Percentiles rank a stretch among this genome's conserved stretches.
phyloP scores from a whole-genome alignment of 2,797 vertebrate genomes.

The Numenius phaeopus region DNA sequence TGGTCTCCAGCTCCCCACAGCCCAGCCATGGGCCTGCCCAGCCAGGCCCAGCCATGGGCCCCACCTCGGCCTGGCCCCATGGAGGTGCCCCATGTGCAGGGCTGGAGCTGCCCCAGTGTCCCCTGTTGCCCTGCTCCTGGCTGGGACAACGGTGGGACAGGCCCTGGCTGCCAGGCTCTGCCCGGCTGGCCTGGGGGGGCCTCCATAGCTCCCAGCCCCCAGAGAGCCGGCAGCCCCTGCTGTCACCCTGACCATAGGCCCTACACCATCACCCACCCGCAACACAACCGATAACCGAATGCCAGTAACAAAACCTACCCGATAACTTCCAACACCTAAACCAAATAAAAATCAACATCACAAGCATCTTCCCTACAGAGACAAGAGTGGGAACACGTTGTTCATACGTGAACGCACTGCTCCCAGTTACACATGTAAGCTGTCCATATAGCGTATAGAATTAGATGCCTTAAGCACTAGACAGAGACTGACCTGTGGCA shows the following conservation, averaged over 20 bases:
- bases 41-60: too few species aligned
- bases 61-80: neutral
- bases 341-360: neutral
- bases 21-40: neutral
- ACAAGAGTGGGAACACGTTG: rapidly evolving
- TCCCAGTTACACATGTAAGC: neutral
- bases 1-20: neutral
- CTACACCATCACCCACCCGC: rapidly evolving
- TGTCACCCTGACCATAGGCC: neutral
- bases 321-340: neutral
- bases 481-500: neutral
- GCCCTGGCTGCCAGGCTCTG: too few species aligned
- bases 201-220: neutral
- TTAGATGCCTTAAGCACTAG: neutral
- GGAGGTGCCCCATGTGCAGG: neutral
- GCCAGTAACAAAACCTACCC: neutral
- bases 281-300: neutral
- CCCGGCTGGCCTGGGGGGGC: too few species aligned
- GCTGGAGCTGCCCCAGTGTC: neutral
- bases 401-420: rapidly evolving
- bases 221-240: neutral
- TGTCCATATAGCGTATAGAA: neutral
- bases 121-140: neutral
- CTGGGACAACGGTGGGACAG: rapidly evolving
- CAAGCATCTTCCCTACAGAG: neutral